A percentile compares a stretch with the other conserved stretches of the same genome.
phyloP scores from a whole-genome alignment of 1,140 invertebrate genomes.

The Psix sp. region DNA sequence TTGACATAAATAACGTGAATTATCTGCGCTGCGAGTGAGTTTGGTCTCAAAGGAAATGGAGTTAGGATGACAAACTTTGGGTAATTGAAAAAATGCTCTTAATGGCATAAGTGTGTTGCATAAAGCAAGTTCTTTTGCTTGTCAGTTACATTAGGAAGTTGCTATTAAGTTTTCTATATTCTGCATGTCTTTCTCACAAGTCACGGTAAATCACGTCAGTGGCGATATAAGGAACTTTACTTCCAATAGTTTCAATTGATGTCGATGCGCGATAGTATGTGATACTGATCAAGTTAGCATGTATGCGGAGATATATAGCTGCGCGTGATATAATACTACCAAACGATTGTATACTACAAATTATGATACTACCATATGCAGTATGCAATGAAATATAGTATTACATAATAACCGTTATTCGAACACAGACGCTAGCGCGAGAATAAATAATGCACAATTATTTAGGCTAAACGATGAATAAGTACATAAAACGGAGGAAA shows the following conservation, averaged over 20 bases:
- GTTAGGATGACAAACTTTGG: too few relatives aligned
- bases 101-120: neutral
- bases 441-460: too few relatives aligned
- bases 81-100: too few relatives aligned
- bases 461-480: too few relatives aligned
- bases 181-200: slow-evolving; percentile 46
- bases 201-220: slow-evolving; percentile 47
- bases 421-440: too few relatives aligned
- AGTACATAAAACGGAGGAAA: too few relatives aligned
- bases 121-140: slow-evolving; percentile 28
- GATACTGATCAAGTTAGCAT: slow-evolving; percentile 51
- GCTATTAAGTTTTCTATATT: slow-evolving; percentile 51
- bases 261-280: slow-evolving; percentile 47
- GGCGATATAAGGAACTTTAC: slow-evolving; percentile 48
- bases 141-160: slow-evolving; percentile 47
- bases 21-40: too few relatives aligned
- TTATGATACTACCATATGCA: slow-evolving; percentile 47
- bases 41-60: too few relatives aligned
- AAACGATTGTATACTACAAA: slow-evolving; percentile 47
- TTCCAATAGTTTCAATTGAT: slow-evolving; percentile 56
- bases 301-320: slow-evolving; percentile 40
- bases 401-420: too few relatives aligned
- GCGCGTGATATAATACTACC: slow-evolving; percentile 39
- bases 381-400: slow-evolving; percentile 19
- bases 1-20: too few relatives aligned